Evolutionary conservation across 1,140 invertebrate species (phyloP).

Genomic region (Pentalonia nigronervosa): DNA sequence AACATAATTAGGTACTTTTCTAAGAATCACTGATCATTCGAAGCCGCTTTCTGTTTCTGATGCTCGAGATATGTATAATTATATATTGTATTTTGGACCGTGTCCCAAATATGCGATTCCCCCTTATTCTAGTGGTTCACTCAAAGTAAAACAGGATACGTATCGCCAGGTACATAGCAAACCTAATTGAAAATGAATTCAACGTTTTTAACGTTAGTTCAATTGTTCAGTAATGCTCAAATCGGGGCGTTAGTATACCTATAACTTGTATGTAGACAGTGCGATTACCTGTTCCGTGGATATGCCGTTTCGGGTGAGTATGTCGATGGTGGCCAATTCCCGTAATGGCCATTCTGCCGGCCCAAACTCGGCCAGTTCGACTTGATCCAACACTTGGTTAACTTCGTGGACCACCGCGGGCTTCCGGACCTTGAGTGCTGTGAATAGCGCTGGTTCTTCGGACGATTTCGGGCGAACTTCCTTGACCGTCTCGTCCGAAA

Average conservation of each 20-base stretch:
- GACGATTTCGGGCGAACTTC: slow-evolving; percentile 61
- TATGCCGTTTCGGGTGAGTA: slow-evolving; percentile 77
- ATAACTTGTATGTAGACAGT: neutral
- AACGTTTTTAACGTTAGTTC: neutral
- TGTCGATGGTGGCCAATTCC: slow-evolving; percentile 82
- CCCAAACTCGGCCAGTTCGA: slow-evolving; percentile 75
- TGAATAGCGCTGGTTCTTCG: slow-evolving; percentile 58
- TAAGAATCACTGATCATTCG: no score
- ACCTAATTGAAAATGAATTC: no score
- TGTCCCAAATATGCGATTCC: no score
- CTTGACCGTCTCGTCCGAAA: slow-evolving; percentile 66
- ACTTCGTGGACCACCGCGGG: slow-evolving; percentile 67
- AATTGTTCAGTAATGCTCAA: neutral
- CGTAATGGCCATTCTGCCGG: slow-evolving; percentile 77
- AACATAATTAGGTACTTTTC: no score
- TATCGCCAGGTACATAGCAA: no score
- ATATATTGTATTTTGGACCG: no score
- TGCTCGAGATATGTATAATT: no score
- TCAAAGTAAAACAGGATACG: no score
- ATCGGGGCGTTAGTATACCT: neutral
- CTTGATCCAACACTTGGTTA: slow-evolving; percentile 77
- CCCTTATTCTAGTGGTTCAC: no score
- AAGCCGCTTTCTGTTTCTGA: no score
- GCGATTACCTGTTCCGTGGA: slow-evolving; percentile 75
- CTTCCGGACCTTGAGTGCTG: slow-evolving; percentile 37